A percentile compares a stretch with the other conserved stretches of the same genome.
Evolutionary conservation across 2,888 invertebrate species (phyloP).

Genomic region (Noctuana brunneofusca): DNA sequence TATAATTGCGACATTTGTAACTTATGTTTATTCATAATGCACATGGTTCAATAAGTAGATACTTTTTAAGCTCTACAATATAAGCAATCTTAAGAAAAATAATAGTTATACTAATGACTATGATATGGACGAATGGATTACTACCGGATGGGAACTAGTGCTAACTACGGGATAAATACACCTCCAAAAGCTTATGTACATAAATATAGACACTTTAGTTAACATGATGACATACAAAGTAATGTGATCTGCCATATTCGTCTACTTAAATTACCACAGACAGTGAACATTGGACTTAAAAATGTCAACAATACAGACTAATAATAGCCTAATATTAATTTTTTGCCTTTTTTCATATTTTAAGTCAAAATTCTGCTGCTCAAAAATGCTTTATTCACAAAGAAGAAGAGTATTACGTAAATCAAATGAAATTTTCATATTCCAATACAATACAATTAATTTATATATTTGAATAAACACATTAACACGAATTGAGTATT

Average conservation of each 20-base stretch:
- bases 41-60: conserved; percentile 48
- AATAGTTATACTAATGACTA: conserved; percentile 74
- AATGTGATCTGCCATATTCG: conserved; percentile 55
- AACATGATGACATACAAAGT: conserved; percentile 48
- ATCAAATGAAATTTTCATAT: background rate
- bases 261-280: conserved; percentile 57
- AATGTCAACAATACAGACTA: conserved; percentile 31
- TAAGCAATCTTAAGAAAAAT: conserved; percentile 50
- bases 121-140: conserved; percentile 78
- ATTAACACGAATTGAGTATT: conserved; percentile 73
- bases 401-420: background rate
- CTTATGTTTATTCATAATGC: conserved; percentile 37
- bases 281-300: conserved; percentile 58
- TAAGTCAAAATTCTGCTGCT: background rate
- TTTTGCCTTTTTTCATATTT: background rate
- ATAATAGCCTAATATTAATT: background rate
- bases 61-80: conserved; percentile 71
- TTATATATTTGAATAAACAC: conserved; percentile 39
- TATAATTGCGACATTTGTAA: conserved; percentile 34
- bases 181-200: conserved; percentile 49
- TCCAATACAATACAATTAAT: background rate
- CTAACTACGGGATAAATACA: conserved; percentile 51
- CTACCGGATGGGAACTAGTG: conserved; percentile 64
- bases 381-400: background rate
- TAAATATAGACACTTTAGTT: conserved; percentile 34